A percentile compares a stretch with the other conserved stretches of the same genome.
Conservation (phyloP, 2,888 invertebrate genomes). For the Acanthosepion lycidas region DNA sequence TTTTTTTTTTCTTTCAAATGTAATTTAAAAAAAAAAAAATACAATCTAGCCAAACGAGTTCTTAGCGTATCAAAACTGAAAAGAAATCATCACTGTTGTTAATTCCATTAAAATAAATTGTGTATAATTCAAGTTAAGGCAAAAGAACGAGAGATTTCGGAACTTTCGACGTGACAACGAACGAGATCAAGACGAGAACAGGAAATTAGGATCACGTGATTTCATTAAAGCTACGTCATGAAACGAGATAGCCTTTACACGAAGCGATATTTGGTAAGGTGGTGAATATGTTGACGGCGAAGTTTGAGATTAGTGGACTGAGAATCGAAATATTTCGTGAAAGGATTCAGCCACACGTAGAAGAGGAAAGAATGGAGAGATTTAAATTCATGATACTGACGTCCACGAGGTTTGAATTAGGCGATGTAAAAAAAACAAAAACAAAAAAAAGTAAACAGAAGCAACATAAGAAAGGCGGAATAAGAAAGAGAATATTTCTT, state of each 20-base stretch:
- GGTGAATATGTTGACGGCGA: background rate
- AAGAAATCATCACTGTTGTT: background rate
- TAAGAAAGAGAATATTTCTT: background rate
- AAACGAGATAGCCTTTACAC: background rate
- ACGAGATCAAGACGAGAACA: background rate
- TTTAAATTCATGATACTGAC: background rate
- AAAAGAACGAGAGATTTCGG: background rate
- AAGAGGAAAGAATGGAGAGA: background rate
- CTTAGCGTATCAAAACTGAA: background rate
- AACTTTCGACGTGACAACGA: background rate
- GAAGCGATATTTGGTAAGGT: background rate
- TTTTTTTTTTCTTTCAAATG: too few relatives aligned
- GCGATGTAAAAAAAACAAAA: background rate
- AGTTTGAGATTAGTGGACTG: background rate
- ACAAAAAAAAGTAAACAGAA: background rate
- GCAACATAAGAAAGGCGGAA: background rate
- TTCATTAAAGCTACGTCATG: background rate
- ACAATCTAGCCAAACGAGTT: too few relatives aligned
- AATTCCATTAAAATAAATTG: background rate
- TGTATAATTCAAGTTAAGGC: background rate
- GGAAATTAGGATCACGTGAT: background rate
- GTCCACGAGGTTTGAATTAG: background rate
- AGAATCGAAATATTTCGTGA: background rate
- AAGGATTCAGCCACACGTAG: fast-evolving
- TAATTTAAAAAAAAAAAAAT: too few relatives aligned